Evolutionary conservation across 2,888 invertebrate species (phyloP).

Genomic region (Rhodophaea formosa): DNA sequence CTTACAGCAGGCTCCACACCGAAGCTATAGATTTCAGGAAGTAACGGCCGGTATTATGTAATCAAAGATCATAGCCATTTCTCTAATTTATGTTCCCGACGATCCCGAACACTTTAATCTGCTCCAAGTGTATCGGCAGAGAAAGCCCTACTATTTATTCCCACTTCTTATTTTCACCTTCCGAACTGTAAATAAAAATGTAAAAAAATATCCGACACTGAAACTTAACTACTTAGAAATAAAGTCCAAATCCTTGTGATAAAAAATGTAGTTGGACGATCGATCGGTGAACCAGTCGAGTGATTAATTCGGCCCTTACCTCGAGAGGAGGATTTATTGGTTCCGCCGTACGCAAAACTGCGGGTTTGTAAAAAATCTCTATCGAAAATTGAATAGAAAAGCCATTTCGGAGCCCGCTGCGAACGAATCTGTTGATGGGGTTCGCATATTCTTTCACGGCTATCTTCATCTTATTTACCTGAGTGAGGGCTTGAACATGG

Average conservation of each 20-base stretch:
- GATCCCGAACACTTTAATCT: constrained; percentile 76
- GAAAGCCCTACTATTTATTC: constrained; percentile 72
- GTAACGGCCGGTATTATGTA: constrained; percentile 32
- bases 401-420: constrained; percentile 68
- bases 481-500: constrained; percentile 42
- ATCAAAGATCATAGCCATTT: constrained; percentile 51
- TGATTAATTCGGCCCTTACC: constrained; percentile 80
- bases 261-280: constrained; percentile 49
- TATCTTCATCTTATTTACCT: constrained; percentile 68
- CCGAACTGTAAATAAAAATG: constrained; percentile 62
- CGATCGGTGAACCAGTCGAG: constrained; percentile 66
- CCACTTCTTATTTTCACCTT: constrained; percentile 78
- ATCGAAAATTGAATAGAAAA: constrained; percentile 82
- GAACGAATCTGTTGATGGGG: constrained; percentile 68
- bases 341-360: constrained; percentile 80
- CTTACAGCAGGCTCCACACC: background rate
- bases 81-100: constrained; percentile 65
- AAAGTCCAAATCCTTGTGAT: constrained; percentile 50
- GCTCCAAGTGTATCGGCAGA: constrained; percentile 70
- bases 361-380: constrained; percentile 79
- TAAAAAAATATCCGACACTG: constrained; percentile 37
- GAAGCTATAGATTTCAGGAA: background rate
- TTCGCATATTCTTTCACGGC: constrained; percentile 63
- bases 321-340: constrained; percentile 79
- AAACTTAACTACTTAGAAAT: constrained; percentile 36